Conservation (phyloP, 2,113 vertebrate genomes). For the Rhinolophus sinicus region DNA sequence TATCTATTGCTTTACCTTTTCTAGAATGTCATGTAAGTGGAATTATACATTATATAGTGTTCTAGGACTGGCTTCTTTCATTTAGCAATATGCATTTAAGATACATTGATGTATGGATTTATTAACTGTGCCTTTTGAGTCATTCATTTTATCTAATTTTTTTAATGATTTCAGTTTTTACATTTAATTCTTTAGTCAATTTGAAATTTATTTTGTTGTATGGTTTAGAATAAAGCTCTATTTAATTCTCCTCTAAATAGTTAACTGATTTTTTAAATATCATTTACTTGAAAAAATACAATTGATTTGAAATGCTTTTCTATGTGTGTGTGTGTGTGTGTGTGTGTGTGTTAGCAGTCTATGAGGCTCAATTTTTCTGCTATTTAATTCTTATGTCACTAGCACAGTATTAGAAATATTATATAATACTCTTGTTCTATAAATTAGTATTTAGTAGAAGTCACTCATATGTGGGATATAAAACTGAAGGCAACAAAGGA, state of each 20-base stretch:
- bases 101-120: not conserved
- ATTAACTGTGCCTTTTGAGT: not conserved
- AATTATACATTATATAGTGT: not conserved
- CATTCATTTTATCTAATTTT: not conserved
- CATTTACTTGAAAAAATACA: not conserved
- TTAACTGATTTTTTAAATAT: not conserved
- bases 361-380: not conserved
- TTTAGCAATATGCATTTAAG: not conserved
- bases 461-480: no score
- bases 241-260: not conserved
- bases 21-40: not conserved
- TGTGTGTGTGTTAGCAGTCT: not conserved
- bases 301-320: constrained; percentile 17
- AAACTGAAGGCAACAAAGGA: no score
- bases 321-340: no score
- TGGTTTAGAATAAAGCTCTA: not conserved
- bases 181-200: not conserved
- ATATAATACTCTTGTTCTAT: not conserved
- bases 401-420: not conserved
- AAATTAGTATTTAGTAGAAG: not conserved
- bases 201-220: constrained; percentile 10
- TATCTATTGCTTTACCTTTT: not conserved
- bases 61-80: not conserved
- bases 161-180: not conserved
- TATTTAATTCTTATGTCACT: constrained; percentile 38